These are phyloP conservation scores for Lasioglossum calceatum DNA, from an alignment of 2,888 invertebrate genomes.

Conservation along the genomic window DNA sequence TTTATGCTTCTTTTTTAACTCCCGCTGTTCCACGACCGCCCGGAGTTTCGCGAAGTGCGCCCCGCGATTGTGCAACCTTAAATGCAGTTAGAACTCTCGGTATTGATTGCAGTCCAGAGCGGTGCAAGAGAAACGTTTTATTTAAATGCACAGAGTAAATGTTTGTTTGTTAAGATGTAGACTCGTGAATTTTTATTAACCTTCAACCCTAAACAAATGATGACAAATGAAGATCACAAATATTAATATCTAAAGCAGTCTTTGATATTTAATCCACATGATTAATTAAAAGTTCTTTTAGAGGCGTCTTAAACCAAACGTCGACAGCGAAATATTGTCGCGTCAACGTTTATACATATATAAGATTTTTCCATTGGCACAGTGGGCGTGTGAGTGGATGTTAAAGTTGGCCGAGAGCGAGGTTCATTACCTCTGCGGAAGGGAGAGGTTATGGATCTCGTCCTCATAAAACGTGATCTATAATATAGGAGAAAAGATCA, in stretches of 20 bases:
- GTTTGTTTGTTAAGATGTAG: not conserved
- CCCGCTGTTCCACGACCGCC: not conserved
- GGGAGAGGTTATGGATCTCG: not conserved
- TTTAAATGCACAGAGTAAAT: not conserved
- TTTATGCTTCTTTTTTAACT: conserved; percentile 1
- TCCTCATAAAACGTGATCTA: conserved; percentile 48
- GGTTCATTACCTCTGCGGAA: not conserved
- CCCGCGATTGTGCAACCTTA: not conserved
- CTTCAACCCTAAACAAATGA: no score
- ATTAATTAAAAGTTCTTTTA: not conserved
- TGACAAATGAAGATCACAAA: no score
- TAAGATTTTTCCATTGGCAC: not conserved
- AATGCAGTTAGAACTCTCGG: not conserved
- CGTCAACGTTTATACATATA: not conserved
- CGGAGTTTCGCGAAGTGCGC: not conserved
- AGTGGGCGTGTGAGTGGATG: not conserved
- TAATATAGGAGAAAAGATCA: conserved; percentile 28
- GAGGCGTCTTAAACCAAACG: not conserved
- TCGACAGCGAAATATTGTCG: not conserved
- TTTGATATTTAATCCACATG: not conserved
- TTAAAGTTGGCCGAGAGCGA: not conserved
- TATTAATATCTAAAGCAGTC: not conserved
- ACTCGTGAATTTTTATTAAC: not conserved
- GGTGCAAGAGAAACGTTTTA: not conserved
- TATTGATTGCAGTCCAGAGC: not conserved